Percentiles rank a stretch among this genome's conserved stretches.
These are phyloP conservation scores for Nasua narica DNA, from an alignment of 2,797 vertebrate species.

Conservation along the genomic window DNA sequence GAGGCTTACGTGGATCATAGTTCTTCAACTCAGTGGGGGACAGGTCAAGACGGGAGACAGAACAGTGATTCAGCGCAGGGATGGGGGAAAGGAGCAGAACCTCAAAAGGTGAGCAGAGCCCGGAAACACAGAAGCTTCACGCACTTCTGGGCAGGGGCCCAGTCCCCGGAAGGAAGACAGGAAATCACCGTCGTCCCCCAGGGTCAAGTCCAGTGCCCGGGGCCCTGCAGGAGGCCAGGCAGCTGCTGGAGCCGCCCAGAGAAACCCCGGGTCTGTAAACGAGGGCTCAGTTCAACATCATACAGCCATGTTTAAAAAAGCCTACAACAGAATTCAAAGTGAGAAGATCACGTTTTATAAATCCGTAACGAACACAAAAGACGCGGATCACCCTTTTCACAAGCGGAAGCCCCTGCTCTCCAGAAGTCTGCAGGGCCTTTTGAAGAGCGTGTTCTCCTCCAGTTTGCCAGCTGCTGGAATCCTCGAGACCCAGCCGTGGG, in stretches of 20 bases:
- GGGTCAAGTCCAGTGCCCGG: accelerated
- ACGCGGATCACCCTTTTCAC: background rate
- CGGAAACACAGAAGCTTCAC: accelerated
- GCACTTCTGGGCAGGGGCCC: background rate
- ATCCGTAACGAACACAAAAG: background rate
- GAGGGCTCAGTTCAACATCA: too few relatives aligned
- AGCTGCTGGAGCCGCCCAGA: background rate
- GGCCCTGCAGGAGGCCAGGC: accelerated
- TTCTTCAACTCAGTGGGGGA: background rate
- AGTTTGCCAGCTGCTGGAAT: background rate
- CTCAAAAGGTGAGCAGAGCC: background rate
- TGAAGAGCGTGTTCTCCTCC: too few relatives aligned
- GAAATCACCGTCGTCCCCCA: background rate
- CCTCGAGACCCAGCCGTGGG: accelerated
- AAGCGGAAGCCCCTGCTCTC: background rate
- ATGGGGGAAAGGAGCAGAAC: background rate
- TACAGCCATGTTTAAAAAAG: background rate
- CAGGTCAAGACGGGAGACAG: background rate
- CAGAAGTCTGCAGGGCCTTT: background rate
- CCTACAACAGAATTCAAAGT: background rate
- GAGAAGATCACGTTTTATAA: background rate
- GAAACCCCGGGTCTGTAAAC: background rate
- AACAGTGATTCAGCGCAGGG: background rate
- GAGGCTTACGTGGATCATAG: background rate
- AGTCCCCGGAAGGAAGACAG: background rate